Percentiles rank a stretch among this genome's conserved stretches.
These are phyloP conservation scores for Dryocosmus kuriphilus DNA, from an alignment of 2,888 invertebrate genomes.

Conservation along the genomic window DNA sequence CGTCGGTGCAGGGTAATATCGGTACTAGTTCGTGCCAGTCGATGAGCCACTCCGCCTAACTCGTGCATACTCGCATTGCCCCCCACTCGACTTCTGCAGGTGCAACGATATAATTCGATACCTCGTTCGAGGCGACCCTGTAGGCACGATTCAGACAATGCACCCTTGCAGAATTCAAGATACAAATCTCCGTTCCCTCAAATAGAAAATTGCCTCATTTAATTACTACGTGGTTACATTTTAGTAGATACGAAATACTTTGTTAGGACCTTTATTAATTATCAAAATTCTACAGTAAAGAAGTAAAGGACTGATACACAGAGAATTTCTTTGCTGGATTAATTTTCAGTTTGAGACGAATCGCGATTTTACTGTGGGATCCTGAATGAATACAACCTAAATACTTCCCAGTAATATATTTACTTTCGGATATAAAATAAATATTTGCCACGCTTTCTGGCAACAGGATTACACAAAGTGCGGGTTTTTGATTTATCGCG, in stretches of 20 bases:
- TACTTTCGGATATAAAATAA: conserved; percentile 52
- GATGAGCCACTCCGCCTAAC: conserved; percentile 69
- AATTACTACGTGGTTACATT: background rate
- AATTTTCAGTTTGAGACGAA: background rate
- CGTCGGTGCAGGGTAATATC: conserved; percentile 73
- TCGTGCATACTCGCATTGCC: conserved; percentile 64
- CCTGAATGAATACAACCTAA: conserved; percentile 17
- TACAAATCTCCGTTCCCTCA: conserved; percentile 7
- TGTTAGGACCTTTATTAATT: too few species aligned
- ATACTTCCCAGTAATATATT: conserved; percentile 29
- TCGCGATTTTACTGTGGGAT: conserved; percentile 3
- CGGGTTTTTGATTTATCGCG: conserved; percentile 59
- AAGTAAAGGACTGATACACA: too few species aligned
- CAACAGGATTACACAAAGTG: conserved; percentile 52
- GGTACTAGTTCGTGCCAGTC: conserved; percentile 76
- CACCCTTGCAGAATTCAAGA: background rate
- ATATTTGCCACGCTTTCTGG: conserved; percentile 57
- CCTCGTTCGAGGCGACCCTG: conserved; percentile 55
- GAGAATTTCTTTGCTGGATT: conserved; percentile 1
- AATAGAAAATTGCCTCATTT: background rate
- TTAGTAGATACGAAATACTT: background rate
- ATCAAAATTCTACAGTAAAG: too few species aligned
- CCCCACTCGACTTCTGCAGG: conserved; percentile 65
- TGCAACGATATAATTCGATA: conserved; percentile 70
- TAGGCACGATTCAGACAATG: conserved; percentile 30